These are phyloP conservation scores for Fregetta grallaria DNA, from an alignment of 2,113 vertebrate genomes.

Conservation along the genomic window DNA sequence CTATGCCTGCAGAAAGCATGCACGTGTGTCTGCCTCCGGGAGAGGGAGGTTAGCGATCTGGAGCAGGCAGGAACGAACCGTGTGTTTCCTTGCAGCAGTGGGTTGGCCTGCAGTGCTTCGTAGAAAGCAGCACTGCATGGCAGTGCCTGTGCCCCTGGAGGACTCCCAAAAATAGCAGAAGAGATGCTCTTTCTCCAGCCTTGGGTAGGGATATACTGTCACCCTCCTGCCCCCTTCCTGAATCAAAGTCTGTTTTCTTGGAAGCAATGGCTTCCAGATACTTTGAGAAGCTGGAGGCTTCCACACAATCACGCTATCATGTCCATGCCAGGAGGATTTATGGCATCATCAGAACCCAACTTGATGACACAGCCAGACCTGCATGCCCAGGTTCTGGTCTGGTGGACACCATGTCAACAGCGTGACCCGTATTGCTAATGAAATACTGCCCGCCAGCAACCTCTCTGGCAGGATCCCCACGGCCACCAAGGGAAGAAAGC, in stretches of 20 bases:
- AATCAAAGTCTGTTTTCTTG: background rate
- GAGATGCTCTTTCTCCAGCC: background rate
- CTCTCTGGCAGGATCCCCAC: background rate
- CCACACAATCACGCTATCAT: rapidly evolving
- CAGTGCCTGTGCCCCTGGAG: background rate
- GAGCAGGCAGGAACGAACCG: background rate
- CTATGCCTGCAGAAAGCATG: background rate
- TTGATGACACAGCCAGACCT: background rate
- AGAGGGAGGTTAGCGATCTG: background rate
- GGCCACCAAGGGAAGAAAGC: background rate
- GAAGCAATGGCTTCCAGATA: background rate
- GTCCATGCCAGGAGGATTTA: background rate
- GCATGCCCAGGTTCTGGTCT: background rate
- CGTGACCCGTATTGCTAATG: background rate
- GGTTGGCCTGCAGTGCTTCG: background rate
- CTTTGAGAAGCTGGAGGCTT: background rate
- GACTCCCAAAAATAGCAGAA: background rate
- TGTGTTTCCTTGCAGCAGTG: rapidly evolving
- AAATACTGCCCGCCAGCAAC: background rate
- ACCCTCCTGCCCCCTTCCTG: background rate
- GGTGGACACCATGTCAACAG: background rate
- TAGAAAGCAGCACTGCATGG: background rate
- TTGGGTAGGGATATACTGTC: background rate
- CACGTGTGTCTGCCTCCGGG: background rate
- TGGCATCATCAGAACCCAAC: background rate